A percentile compares a stretch with the other conserved stretches of the same genome.
phyloP scores from a whole-genome alignment of 2,888 invertebrate species.

The Nomada hirtipes region DNA sequence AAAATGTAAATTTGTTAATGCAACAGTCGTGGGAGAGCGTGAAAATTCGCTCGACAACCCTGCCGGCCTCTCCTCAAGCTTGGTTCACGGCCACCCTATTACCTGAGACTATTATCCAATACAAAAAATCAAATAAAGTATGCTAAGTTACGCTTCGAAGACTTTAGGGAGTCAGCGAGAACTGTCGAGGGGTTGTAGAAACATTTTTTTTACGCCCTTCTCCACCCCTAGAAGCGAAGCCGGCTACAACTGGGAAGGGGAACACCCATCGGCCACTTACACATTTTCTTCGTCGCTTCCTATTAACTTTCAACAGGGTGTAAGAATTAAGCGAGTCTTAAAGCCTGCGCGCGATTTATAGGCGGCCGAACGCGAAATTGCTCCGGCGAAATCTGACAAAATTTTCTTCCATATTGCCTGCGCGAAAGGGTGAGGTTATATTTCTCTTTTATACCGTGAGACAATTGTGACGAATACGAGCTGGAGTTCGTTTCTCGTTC shows the following conservation, averaged over 20 bases:
- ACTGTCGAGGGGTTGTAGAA: slow-evolving; percentile 72
- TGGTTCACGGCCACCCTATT: slow-evolving; percentile 78
- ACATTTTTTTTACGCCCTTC: slow-evolving; percentile 67
- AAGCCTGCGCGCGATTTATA: slow-evolving; percentile 59
- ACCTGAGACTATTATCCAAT: slow-evolving; percentile 84
- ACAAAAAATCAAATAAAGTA: slow-evolving; percentile 84
- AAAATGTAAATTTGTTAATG: slow-evolving; percentile 85
- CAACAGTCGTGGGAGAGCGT: slow-evolving; percentile 77
- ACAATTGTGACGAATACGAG: not conserved
- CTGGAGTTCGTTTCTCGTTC: not conserved
- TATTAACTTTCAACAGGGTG: slow-evolving; percentile 75
- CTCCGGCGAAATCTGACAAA: slow-evolving; percentile 27
- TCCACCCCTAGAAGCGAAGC: slow-evolving; percentile 27
- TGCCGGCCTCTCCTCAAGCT: slow-evolving; percentile 17
- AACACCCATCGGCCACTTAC: slow-evolving; percentile 63
- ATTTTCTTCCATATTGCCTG: not conserved
- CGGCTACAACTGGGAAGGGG: slow-evolving; percentile 16
- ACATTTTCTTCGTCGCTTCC: slow-evolving; percentile 64
- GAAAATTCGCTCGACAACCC: slow-evolving; percentile 76
- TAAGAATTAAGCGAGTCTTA: slow-evolving; percentile 67
- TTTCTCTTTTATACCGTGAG: not conserved
- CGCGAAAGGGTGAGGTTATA: not conserved
- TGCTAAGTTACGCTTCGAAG: slow-evolving; percentile 82
- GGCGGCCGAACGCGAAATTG: slow-evolving; percentile 55
- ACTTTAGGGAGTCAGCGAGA: slow-evolving; percentile 72